Conservation (phyloP, 2,888 invertebrate species). For the Caenorhabditis panamensis region DNA sequence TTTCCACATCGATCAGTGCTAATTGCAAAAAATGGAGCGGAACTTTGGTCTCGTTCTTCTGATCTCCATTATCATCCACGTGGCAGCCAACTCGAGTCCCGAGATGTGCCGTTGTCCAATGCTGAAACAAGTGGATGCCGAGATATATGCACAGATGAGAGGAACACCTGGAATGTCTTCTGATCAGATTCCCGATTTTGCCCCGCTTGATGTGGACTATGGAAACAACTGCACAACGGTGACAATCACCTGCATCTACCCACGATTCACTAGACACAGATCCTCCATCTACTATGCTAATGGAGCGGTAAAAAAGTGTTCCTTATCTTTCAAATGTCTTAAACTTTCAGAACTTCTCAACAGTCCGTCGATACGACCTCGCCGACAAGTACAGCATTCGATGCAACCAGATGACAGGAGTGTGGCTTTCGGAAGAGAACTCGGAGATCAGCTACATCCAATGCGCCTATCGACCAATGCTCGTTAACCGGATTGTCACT, state of each 20-base stretch:
- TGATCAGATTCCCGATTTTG: constrained; percentile 19
- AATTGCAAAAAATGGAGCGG: neutral
- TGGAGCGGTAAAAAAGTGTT: constrained; percentile 20
- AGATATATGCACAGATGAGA: constrained; percentile 24
- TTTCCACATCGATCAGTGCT: neutral
- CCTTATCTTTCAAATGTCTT: neutral
- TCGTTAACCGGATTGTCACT: constrained; percentile 25
- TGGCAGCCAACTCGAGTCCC: neutral
- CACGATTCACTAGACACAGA: constrained; percentile 36
- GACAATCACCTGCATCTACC: constrained; percentile 33
- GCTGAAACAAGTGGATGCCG: constrained; percentile 42
- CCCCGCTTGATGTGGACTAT: constrained; percentile 27
- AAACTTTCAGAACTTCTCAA: constrained; percentile 30
- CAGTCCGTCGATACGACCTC: constrained; percentile 30
- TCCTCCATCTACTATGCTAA: constrained; percentile 40
- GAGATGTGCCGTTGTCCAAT: constrained; percentile 36
- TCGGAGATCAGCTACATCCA: constrained; percentile 43
- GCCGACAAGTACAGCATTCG: constrained; percentile 47
- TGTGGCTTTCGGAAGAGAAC: constrained; percentile 37
- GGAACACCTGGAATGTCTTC: constrained; percentile 7
- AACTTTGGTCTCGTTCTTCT: neutral
- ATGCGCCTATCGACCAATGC: constrained; percentile 45
- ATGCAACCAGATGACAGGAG: constrained; percentile 39
- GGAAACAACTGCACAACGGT: constrained; percentile 33
- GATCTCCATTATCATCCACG: neutral